phyloP scores from a whole-genome alignment of 2,113 vertebrate species.

The Phalacrocorax brasilianus region DNA sequence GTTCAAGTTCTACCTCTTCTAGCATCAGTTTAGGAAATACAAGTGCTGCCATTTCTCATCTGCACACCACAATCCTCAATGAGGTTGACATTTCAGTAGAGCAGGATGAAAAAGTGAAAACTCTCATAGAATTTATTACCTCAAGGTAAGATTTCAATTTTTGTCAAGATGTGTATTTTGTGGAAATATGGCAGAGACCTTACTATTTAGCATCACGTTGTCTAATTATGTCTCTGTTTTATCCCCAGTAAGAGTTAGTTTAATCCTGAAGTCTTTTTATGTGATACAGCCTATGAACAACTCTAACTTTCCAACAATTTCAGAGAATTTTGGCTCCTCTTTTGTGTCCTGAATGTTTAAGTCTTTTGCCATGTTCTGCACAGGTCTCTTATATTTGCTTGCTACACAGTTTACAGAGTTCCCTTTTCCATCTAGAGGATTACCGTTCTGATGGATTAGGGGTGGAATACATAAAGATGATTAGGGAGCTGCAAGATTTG shows the following conservation, averaged over 20 bases:
- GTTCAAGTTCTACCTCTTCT: slow-evolving; percentile 97
- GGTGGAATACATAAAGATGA: not conserved
- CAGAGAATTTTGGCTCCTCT: not conserved
- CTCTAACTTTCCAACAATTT: not conserved
- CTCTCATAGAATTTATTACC: slow-evolving; percentile 97
- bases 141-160: slow-evolving; percentile 82
- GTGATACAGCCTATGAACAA: not conserved
- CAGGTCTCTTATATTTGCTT: not conserved
- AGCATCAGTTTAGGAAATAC: slow-evolving; percentile 92
- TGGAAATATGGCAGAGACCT: not conserved
- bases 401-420: not conserved
- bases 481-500: not conserved
- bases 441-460: not conserved
- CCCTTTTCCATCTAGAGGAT: not conserved
- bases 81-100: slow-evolving; percentile 92
- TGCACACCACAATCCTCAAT: slow-evolving; percentile 86
- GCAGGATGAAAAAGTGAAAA: slow-evolving; percentile 94
- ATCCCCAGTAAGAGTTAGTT: not conserved
- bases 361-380: not conserved
- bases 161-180: not conserved
- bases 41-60: slow-evolving; percentile 84
- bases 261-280: not conserved
- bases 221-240: not conserved
- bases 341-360: not conserved
- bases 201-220: not conserved